Evolutionary conservation across 2,888 invertebrate species (phyloP).

Genomic region (Podotricha telesiphe): DNA sequence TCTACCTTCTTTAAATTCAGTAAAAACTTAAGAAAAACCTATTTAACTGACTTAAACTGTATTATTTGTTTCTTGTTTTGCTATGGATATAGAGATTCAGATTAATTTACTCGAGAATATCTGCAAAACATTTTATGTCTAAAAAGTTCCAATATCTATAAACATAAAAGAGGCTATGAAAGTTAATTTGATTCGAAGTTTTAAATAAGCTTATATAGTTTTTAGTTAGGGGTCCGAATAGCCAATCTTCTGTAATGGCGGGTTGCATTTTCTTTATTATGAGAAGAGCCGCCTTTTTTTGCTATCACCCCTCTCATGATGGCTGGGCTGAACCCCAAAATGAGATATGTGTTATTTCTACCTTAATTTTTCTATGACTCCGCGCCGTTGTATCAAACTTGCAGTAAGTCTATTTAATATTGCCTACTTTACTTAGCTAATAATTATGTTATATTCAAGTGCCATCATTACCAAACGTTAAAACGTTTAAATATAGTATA

Average conservation of each 20-base stretch:
- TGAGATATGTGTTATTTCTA: slow-evolving; percentile 31
- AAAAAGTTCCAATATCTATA: slow-evolving; percentile 1
- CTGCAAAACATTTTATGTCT: slow-evolving; percentile 13
- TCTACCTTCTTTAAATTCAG: slow-evolving; percentile 49
- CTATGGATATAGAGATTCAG: slow-evolving; percentile 54
- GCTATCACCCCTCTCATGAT: slow-evolving; percentile 66
- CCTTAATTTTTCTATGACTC: background rate
- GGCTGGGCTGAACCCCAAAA: slow-evolving; percentile 50
- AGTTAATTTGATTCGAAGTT: slow-evolving; percentile 53
- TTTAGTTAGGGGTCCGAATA: slow-evolving; percentile 61
- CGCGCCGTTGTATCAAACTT: background rate
- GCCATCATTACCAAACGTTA: too few relatives aligned
- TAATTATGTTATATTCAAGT: too few relatives aligned
- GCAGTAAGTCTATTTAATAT: background rate
- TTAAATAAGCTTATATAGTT: slow-evolving; percentile 49
- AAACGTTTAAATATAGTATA: too few relatives aligned
- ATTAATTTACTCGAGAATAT: slow-evolving; percentile 46
- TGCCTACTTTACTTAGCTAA: background rate
- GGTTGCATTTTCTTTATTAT: slow-evolving; percentile 79
- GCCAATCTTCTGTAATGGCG: slow-evolving; percentile 80
- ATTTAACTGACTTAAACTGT: slow-evolving; percentile 80
- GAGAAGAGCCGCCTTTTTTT: slow-evolving; percentile 77
- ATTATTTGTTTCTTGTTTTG: slow-evolving; percentile 79
- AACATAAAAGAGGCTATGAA: slow-evolving; percentile 2
- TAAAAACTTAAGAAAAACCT: slow-evolving; percentile 72